Evolutionary conservation across 92 coral and sea anemone genomes (phyloP), one percentile per base, ranked within the genome.

Genomic region (Scolanthus callimorphus): DNA sequence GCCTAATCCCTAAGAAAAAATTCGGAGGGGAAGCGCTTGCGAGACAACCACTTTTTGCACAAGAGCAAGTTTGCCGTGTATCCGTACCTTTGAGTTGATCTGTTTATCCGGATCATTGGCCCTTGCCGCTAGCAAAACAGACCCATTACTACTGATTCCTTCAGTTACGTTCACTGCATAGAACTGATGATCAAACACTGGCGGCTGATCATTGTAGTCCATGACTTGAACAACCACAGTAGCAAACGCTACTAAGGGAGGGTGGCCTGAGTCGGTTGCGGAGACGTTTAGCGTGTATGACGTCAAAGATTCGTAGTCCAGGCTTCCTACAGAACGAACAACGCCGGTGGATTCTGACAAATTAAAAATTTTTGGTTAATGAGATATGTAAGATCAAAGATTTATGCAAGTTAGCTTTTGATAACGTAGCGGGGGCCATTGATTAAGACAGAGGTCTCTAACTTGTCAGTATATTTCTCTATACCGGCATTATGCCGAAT

Each of bases 61-160:
- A n/a, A n/a, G n/a, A n/a, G n/a, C n/a, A n/a, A n/a, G n/a, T n/a
- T n/a, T n/a, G n/a, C n/a, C n/a, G n/a, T n/a, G n/a, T n/a, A n/a
- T n/a, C n/a, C n/a, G n/a, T 25, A 91, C 82, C 63, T 51, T 25
- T 2, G 83, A 60, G 45, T 87, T 87, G 22, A 48, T 38, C 24
- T 79, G 85, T 9, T 67, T 63, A 70, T 91, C 97, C 31, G 46
- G 43, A 67, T 91, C 97, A 13, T 77, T 65, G 25, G 96, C 97
- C 84, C 83, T 27, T 37, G 82, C 88, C 15, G 6, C 15, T 31
- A 67, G 45, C 60, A 87, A 2, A 27, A 87, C 28, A 28, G 73
- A 57, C 27, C 68, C 53, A 57, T 79, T 79, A 57, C 76, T 79
- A n/a, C 69, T 56, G 22, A 49, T 48, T 25, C 59, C 67, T 62